A percentile compares a stretch with the other conserved stretches of the same genome.
phyloP scores from a whole-genome alignment of 1,140 invertebrate species.

The Drosophila ercepeae region DNA sequence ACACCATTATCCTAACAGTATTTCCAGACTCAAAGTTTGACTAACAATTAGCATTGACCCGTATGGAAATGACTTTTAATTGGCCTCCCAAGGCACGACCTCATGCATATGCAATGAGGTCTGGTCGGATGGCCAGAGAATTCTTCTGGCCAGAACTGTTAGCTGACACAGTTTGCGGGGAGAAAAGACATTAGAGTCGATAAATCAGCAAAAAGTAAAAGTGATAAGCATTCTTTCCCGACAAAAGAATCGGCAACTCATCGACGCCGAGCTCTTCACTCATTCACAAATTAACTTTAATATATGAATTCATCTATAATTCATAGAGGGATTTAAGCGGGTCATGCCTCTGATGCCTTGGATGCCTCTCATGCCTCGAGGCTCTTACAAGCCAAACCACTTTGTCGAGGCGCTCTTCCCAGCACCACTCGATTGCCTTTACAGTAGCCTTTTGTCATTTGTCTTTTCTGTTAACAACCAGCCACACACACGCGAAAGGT shows the following conservation, averaged over 20 bases:
- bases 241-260: constrained; percentile 44
- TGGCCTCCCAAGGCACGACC: constrained; percentile 14
- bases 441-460: constrained; percentile 64
- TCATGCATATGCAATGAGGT: constrained; percentile 56
- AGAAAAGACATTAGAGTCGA: constrained; percentile 33
- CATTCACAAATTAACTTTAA: constrained; percentile 42
- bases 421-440: constrained; percentile 8
- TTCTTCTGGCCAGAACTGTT: constrained; percentile 51
- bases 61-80: constrained; percentile 46
- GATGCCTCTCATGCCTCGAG: not conserved
- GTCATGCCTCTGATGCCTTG: constrained; percentile 25
- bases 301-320: constrained; percentile 40
- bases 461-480: constrained; percentile 28
- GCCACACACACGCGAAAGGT: constrained; percentile 48
- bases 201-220: constrained; percentile 61
- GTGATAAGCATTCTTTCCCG: constrained; percentile 37
- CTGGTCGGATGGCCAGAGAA: constrained; percentile 9
- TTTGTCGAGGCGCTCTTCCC: constrained; percentile 8
- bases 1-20: constrained; percentile 48
- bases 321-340: constrained; percentile 37
- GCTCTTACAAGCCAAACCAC: not conserved
- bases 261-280: constrained; percentile 17
- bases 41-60: constrained; percentile 26
- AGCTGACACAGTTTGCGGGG: constrained; percentile 41
- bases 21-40: constrained; percentile 7